Base-by-base conservation (phyloP, 2,797 vertebrate species). In the Siniperca obscura region DNA sequence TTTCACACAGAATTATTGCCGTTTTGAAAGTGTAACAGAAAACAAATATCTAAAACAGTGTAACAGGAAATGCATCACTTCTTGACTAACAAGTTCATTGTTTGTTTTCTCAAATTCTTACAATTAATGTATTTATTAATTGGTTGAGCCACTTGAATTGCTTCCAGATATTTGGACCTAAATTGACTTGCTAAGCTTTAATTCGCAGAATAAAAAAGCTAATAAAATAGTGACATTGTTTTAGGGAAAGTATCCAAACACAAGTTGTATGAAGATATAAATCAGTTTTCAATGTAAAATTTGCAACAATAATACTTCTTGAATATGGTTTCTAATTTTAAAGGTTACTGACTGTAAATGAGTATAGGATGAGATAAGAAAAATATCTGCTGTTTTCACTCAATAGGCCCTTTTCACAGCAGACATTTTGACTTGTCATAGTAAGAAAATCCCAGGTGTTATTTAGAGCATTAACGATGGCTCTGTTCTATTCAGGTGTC, bases 391-490 rank as follows among this genome's bases (percentile, higher is more conserved):
- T 56, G 4, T 44, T 62, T 38, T 65, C 5, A 25, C 42, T 36
- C 3, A 38, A 17, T 11, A n/a, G 17, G 14, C 55, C 22, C 55
- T 48, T 46, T 73, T 57, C n/a, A 34, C 48, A 48, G 55, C 3
- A 7, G 22, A 19, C 19, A 44, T 64, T 69, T 57, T 70, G n/a
- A 80, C 79, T 65, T 25, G n/a, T 67, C 55, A 71, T 21, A 13
- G 27, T 16, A 61, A 57, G 46, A 55, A 50, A 46, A 42, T 27
- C 71, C 13, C 40, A 46, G 8, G 25, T 65, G 65, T 59, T 36
- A 2, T 5, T 22, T 52, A 59, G 14, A 46, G 48, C 10, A 10
- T 17, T 19, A 53, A 19, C 1, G 0, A 22, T n/a, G 6, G 25
- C 13, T 50, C 14, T n/a, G 19, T 13, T 27, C 0, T 19, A 10